Evolutionary conservation across 2,888 invertebrate genomes (phyloP), one percentile per base, ranked within the genome.

Genomic region (Lochmaea capreae): DNA sequence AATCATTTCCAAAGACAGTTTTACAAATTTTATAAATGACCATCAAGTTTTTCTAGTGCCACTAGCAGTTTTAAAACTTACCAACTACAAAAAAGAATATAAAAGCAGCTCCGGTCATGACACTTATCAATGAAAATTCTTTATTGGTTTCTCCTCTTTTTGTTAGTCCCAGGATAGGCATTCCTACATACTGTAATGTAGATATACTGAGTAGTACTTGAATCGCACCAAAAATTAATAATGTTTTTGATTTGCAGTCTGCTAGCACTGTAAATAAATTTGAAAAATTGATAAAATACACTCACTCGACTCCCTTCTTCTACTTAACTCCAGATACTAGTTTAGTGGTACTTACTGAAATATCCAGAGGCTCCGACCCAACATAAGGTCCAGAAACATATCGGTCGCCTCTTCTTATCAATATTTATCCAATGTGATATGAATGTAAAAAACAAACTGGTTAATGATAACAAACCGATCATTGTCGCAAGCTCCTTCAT

Each of bases 321-420:
- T 39, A 39, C 9, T 39, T 9, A 39, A 39, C 0, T 33, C 6
- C 5, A 5, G 33, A 33, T 33, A 33, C 26, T 26, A 26, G n/a
- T n/a, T 22, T 22, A 22, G 22, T 22, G 22, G 0, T 67, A 79
- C 87, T 88, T 85, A 91, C 91, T 89, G 76, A 90, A 89, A 82
- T 90, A 91, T 62, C 90, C 90, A 46, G 88, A 75, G 11, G 90
- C 88, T 22, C 90, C 90, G 26, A 88, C 83, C 67, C 89, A 85
- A 74, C 90, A 90, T 80, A 90, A 87, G 1, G 83, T 68, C 81
- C 85, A 85, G 12, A 86, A 78, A 46, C 83, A 81, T 67, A 86
- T 79, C 5, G 85, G 80, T 72, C 85, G 81, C 74, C 82, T 81
- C 43, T 81, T 81, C 65, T 83, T 82, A 61, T 84, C 83, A 14